Evolutionary conservation across 2,797 vertebrate genomes (phyloP), one percentile per base, ranked within the genome.

Genomic region (Loriculus beryllinus): DNA sequence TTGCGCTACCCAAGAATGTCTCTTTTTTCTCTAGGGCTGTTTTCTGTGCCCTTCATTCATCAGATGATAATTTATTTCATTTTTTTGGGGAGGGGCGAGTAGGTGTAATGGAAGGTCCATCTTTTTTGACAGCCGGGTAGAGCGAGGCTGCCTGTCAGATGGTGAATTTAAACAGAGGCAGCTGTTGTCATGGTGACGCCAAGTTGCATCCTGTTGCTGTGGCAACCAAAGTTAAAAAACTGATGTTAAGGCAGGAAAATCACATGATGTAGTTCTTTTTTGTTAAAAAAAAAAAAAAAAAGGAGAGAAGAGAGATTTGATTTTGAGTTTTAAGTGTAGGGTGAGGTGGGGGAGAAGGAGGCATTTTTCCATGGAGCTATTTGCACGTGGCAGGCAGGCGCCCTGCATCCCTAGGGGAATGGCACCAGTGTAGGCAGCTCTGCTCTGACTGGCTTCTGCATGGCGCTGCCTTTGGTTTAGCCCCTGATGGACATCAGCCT

Each of bases 151-250:
- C 94, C 97, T 98, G 98, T 98, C 98, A 98, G 98, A 98, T 98
- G 98, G 97, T 97, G 97, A 97, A 98, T 98, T 97, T 97, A 97
- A 98, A 98, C 97, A 97, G 98, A 98, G 97, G 97, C 97, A 98
- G 97, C 95, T 95, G 98, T 98, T 97, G 98, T 97, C 97, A 98
- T 98, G 97, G 98, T 48, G 93, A 98, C 83, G n/a, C 96, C 94
- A 97, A 97, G 97, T 98, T 98, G 97, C 97, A 98, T 98, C 97
- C 96, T 96, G 97, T 97, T 96, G 96, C 98, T 90, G 97, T 97
- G 97, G 98, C 96, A 97, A 98, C 98, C 95, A 97, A 98, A 98
- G 98, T 98, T 97, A 97, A 97, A 98, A 98, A 98, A 96, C 95
- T 95, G 94, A 97, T 97, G 97, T 97, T 97, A 97, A 97, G 96